These are phyloP conservation scores for Microcebus tavaratra DNA, from an alignment of 2,113 vertebrate species.

Conservation along the genomic window DNA sequence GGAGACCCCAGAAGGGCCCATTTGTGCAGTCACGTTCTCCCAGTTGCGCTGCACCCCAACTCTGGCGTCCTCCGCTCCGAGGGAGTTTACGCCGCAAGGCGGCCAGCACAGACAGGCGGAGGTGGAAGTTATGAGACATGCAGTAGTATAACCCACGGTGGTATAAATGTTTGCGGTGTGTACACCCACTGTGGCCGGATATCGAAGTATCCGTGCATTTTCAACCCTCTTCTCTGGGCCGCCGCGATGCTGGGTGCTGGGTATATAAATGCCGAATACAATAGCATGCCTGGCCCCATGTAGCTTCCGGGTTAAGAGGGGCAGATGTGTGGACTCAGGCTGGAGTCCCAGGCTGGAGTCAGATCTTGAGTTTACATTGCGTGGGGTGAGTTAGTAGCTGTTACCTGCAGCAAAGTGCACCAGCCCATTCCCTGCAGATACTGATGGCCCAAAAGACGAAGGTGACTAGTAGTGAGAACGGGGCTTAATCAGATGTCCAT, in stretches of 20 bases:
- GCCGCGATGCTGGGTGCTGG: not conserved
- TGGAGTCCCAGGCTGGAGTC: not conserved
- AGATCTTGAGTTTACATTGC: not conserved
- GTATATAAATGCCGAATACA: not conserved
- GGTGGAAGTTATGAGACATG: not conserved
- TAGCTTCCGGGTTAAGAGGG: not conserved
- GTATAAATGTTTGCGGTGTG: not conserved
- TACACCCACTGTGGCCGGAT: not conserved
- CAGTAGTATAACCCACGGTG: not conserved
- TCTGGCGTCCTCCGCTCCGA: not conserved
- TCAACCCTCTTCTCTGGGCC: not conserved
- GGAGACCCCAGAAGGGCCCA: not conserved
- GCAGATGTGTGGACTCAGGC: not conserved
- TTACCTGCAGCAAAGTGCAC: not conserved
- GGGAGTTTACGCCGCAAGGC: not conserved
- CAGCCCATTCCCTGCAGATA: not conserved
- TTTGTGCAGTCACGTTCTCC: not conserved
- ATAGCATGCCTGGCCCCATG: not conserved
- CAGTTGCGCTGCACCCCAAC: not conserved
- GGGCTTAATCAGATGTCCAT: not conserved
- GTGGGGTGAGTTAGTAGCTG: not conserved
- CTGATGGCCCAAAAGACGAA: not conserved
- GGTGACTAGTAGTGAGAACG: not conserved
- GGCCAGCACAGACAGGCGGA: not conserved
- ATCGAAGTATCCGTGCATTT: not conserved